Conservation (phyloP, 1,140 invertebrate genomes). For the Caenorhabditis tropicalis region DNA sequence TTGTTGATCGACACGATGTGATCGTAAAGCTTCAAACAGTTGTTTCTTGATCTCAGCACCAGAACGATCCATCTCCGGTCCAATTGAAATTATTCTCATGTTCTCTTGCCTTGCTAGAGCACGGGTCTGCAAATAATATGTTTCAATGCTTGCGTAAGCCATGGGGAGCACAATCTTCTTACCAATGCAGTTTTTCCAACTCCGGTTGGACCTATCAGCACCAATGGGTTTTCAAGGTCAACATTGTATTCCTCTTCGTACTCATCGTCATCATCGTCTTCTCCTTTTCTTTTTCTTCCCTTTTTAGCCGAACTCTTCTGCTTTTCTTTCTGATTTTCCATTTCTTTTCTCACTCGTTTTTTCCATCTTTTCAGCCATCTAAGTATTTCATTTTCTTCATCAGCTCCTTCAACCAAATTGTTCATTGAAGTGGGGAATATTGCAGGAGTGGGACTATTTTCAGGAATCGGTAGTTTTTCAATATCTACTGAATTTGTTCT, state of each 20-base stretch:
- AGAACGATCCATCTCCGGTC: not conserved
- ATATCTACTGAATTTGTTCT: not conserved
- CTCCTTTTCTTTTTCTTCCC: not conserved
- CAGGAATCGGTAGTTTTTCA: not conserved
- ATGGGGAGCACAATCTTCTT: too few species aligned
- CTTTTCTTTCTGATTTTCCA: not conserved
- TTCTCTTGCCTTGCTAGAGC: not conserved
- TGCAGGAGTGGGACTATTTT: not conserved
- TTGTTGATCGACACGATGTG: slow-evolving; percentile 23
- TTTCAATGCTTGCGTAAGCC: too few species aligned
- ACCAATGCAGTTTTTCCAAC: slow-evolving; percentile 24
- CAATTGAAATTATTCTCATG: slow-evolving; percentile 26
- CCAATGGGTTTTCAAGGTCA: slow-evolving; percentile 19
- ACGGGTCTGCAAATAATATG: slow-evolving; percentile 9
- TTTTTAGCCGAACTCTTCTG: not conserved
- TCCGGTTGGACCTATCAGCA: slow-evolving; percentile 11
- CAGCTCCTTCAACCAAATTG: not conserved
- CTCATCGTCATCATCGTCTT: not conserved
- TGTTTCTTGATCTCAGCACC: slow-evolving; percentile 17
- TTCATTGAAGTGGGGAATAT: not conserved
- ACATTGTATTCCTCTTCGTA: not conserved
- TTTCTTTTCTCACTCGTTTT: not conserved
- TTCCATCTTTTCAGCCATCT: slow-evolving; percentile 6
- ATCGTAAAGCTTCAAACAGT: not conserved
- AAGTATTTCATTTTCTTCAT: not conserved